phyloP scores from a whole-genome alignment of 2,797 vertebrate species.

The Myotis vivesi region DNA sequence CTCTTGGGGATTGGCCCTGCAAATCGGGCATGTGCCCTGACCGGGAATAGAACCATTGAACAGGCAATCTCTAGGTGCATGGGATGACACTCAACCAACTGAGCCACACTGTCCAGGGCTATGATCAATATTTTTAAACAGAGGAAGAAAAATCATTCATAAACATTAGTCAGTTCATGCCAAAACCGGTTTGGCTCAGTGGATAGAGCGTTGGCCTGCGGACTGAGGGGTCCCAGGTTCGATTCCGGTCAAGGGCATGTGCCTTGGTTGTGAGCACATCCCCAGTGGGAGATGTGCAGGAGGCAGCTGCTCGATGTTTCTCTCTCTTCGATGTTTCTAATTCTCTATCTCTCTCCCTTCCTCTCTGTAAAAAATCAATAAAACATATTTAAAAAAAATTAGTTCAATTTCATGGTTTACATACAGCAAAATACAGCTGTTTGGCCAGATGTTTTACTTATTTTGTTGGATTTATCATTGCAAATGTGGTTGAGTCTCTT shows the following conservation, averaged over 20 bases:
- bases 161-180: no score
- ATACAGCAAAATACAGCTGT: slow-evolving; percentile 61
- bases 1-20: background rate
- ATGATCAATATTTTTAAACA: slow-evolving; percentile 54
- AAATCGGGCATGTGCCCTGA: background rate
- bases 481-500: background rate
- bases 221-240: no score
- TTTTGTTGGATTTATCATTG: background rate
- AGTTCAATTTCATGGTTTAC: slow-evolving; percentile 42
- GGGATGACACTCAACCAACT: background rate
- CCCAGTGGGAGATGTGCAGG: no score
- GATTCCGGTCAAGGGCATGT: no score
- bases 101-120: background rate
- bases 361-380: no score
- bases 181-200: no score
- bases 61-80: background rate
- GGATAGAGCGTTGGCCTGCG: no score
- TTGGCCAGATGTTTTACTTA: slow-evolving; percentile 62
- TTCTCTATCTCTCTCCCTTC: no score
- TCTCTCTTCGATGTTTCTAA: no score
- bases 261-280: no score
- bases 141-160: background rate
- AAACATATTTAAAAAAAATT: background rate
- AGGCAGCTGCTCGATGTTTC: no score
- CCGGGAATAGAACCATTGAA: background rate